These are phyloP conservation scores for Champsocephalus esox DNA, from an alignment of 2,797 vertebrate genomes.

Conservation along the genomic window DNA sequence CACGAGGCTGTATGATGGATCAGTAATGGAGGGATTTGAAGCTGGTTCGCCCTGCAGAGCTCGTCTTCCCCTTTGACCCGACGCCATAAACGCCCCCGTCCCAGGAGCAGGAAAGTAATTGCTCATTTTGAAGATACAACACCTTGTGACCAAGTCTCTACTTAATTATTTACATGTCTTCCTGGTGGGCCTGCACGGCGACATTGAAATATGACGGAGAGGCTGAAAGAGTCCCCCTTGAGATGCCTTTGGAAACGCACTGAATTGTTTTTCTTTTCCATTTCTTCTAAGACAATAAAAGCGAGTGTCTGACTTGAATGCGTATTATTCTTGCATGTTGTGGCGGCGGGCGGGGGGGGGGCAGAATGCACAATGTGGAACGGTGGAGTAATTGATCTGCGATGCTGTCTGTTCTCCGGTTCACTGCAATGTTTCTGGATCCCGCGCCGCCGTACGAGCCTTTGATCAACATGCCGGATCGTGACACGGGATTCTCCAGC, in stretches of 20 bases:
- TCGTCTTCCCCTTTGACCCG: slow-evolving; percentile 82
- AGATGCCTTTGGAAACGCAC: slow-evolving; percentile 46
- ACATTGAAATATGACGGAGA: slow-evolving; percentile 84
- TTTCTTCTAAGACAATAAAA: slow-evolving; percentile 52
- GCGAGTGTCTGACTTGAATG: slow-evolving; percentile 33
- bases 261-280: slow-evolving; percentile 38
- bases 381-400: slow-evolving; percentile 73
- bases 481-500: slow-evolving; percentile 74
- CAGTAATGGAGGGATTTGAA: slow-evolving; percentile 82
- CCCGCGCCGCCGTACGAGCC: slow-evolving; percentile 51
- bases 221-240: slow-evolving; percentile 70
- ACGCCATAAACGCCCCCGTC: slow-evolving; percentile 86
- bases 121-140: slow-evolving; percentile 92
- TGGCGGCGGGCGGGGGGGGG: not conserved
- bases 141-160: slow-evolving; percentile 89
- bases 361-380: slow-evolving; percentile 60
- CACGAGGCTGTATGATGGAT: slow-evolving; percentile 74
- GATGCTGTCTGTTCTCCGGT: slow-evolving; percentile 69
- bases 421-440: slow-evolving; percentile 73
- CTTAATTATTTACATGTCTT: slow-evolving; percentile 94
- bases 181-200: slow-evolving; percentile 85
- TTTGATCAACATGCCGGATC: slow-evolving; percentile 81
- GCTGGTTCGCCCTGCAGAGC: slow-evolving; percentile 86
- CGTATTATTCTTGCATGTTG: slow-evolving; percentile 37
- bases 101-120: slow-evolving; percentile 89